Conservation (phyloP, 2,797 vertebrate species). For the Lepidocolaptes lacrymiger region DNA sequence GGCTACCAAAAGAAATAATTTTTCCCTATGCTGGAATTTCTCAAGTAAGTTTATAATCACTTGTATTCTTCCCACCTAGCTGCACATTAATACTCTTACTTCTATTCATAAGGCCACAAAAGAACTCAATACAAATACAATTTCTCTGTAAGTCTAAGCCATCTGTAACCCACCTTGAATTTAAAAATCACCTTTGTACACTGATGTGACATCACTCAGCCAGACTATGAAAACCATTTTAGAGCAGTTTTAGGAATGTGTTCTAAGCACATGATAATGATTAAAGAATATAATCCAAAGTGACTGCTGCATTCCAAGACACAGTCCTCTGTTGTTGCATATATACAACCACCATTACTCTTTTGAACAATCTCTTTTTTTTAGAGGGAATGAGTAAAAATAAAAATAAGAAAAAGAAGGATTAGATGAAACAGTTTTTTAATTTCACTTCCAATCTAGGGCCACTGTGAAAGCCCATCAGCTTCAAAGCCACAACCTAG, state of each 20-base stretch:
- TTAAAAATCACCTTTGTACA: slow-evolving; percentile 3
- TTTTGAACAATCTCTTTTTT: neutral
- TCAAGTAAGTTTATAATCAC: neutral
- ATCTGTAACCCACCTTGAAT: neutral
- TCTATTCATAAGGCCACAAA: neutral
- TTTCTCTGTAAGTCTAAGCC: neutral
- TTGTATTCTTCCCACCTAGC: neutral
- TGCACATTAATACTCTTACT: neutral
- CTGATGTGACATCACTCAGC: neutral
- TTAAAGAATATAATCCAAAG: neutral
- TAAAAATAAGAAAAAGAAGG: neutral
- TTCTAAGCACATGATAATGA: neutral
- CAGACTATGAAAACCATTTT: neutral
- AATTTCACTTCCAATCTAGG: neutral
- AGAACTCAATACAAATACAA: neutral
- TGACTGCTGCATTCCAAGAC: neutral
- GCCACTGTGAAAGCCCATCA: neutral
- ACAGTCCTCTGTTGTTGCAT: neutral
- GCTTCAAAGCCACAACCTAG: neutral
- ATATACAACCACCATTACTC: neutral
- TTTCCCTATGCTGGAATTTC: neutral
- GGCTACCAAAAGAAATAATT: neutral
- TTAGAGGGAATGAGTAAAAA: neutral
- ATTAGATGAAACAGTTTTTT: neutral
- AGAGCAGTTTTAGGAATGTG: neutral